Percentiles rank a stretch among this genome's conserved stretches.
Conservation (phyloP, 2,888 invertebrate genomes). For the Osmoderma eremita region DNA sequence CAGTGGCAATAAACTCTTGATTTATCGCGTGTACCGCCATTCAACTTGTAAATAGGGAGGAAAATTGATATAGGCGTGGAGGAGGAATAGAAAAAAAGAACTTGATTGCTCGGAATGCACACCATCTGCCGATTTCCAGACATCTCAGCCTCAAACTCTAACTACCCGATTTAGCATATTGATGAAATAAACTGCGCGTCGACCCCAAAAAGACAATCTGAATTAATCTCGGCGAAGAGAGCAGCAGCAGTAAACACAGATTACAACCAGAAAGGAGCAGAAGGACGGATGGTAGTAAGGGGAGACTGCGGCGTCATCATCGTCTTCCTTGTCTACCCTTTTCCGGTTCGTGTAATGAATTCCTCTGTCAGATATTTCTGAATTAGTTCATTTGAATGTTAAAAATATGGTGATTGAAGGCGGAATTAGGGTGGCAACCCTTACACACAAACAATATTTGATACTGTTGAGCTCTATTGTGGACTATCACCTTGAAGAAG, state of each 20-base stretch:
- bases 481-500: constrained; percentile 27
- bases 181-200: constrained; percentile 48
- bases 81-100: constrained; percentile 26
- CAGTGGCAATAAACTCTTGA: constrained; percentile 38
- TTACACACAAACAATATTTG: constrained; percentile 41
- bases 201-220: constrained; percentile 49
- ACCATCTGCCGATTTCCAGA: constrained; percentile 36
- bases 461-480: constrained; percentile 20
- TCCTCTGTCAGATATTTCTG: constrained; percentile 49
- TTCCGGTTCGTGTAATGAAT: constrained; percentile 45
- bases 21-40: constrained; percentile 32
- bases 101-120: constrained; percentile 32
- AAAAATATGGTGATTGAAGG: constrained; percentile 49
- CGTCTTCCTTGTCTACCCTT: constrained; percentile 24
- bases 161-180: constrained; percentile 44
- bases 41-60: constrained; percentile 39
- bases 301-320: constrained; percentile 7
- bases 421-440: constrained; percentile 40
- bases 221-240: constrained; percentile 38
- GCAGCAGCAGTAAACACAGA: constrained; percentile 49
- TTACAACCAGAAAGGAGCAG: constrained; percentile 40
- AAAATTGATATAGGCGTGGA: constrained; percentile 36
- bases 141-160: constrained; percentile 35
- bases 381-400: constrained; percentile 51
- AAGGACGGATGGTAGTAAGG: constrained; percentile 21